phyloP scores from a whole-genome alignment of 1,140 invertebrate species.

The Uloborus diversus region DNA sequence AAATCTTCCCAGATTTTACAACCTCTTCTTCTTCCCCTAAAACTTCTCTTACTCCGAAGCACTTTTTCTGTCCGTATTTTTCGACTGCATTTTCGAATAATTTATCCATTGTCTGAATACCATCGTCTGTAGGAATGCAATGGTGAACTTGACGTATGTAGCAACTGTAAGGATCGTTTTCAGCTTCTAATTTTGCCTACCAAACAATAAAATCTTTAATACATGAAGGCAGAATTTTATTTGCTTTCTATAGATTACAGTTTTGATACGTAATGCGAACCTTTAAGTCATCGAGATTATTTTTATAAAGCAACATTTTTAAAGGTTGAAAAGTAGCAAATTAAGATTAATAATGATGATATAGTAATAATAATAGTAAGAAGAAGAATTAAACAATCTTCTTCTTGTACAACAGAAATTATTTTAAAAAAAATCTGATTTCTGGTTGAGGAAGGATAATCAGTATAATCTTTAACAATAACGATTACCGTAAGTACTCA shows the following conservation, averaged over 20 bases:
- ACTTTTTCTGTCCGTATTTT: slow-evolving; percentile 77
- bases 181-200: slow-evolving; percentile 33
- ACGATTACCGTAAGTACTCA: too few species aligned
- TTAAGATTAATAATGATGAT: not conserved
- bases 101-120: slow-evolving; percentile 78
- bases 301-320: not conserved
- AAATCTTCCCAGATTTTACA: slow-evolving; percentile 91
- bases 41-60: slow-evolving; percentile 90
- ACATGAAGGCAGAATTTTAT: not conserved
- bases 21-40: slow-evolving; percentile 92
- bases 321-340: not conserved
- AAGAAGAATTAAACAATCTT: too few species aligned
- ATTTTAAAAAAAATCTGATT: too few species aligned
- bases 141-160: slow-evolving; percentile 9
- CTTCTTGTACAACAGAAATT: too few species aligned
- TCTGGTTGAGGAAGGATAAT: too few species aligned
- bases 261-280: not conserved
- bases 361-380: not conserved
- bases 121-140: not conserved
- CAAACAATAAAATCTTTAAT: not conserved
- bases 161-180: slow-evolving; percentile 22
- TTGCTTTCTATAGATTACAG: not conserved
- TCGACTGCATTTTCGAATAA: slow-evolving; percentile 81
- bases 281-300: not conserved
- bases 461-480: too few species aligned